Percentiles rank a stretch among this genome's conserved stretches.
These are phyloP conservation scores for Australoheros scitulus DNA, from an alignment of 2,113 vertebrate genomes.

Conservation along the genomic window DNA sequence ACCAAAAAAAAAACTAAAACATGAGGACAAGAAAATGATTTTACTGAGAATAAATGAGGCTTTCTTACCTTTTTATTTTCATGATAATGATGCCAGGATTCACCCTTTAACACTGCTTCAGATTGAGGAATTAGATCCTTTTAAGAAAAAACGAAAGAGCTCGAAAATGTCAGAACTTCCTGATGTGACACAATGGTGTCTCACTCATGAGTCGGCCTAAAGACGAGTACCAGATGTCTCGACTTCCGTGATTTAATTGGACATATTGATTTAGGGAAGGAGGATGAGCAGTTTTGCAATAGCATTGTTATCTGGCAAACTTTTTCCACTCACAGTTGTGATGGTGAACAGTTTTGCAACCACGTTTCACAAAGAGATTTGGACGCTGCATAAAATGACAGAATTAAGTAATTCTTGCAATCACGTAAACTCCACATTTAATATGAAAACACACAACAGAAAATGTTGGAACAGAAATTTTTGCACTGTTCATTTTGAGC, in stretches of 20 bases:
- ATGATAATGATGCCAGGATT: background rate
- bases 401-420: background rate
- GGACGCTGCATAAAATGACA: background rate
- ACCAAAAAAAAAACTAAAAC: background rate
- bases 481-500: background rate
- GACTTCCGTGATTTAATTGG: conserved; percentile 19
- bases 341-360: background rate
- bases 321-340: background rate
- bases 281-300: conserved; percentile 30
- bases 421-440: background rate
- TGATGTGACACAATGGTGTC: conserved; percentile 59
- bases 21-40: background rate
- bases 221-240: conserved; percentile 11
- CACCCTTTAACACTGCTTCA: background rate
- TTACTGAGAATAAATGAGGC: background rate
- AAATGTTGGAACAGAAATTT: background rate
- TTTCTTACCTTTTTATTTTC: conserved; percentile 64
- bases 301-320: background rate
- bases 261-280: conserved; percentile 29
- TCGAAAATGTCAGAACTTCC: conserved; percentile 47
- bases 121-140: conserved; percentile 53
- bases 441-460: background rate
- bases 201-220: conserved; percentile 38
- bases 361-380: background rate
- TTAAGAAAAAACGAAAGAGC: background rate